Evolutionary conservation across 2,797 vertebrate genomes (phyloP), one percentile per base, ranked within the genome.

Genomic region (Galagoides demidoff): DNA sequence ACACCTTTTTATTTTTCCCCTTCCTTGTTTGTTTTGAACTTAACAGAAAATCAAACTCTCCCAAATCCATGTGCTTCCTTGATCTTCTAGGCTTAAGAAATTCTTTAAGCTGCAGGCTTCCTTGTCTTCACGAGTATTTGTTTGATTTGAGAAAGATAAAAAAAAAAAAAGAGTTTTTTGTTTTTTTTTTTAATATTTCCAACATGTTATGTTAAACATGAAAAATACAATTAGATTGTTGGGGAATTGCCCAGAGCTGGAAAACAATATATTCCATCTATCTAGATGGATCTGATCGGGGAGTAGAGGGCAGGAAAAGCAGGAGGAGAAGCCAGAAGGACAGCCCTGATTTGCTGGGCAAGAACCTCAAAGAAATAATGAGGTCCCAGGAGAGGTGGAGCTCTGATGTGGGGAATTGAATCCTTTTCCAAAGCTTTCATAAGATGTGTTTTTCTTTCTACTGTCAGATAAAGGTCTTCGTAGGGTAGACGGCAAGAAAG

Each of bases 291-390:
- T 90, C 17, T 83, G 81, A 71, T 85, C 55, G 49, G 66, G 78
- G n/a, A 96, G 59, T 71, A 59, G 90, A n/a, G 61, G 64, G 85
- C 93, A 92, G 34, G 81, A 66, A 70, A 91, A 96, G 29, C 70
- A 86, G 64, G 55, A 93, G 23, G 91, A 71, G 95, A 45, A 90
- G 92, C 93, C 68, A 82, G 34, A 17, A 88, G 63, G 95, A 95
- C 70, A 96, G 85, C 95, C 92, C 37, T 97, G 95, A 79, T 86
- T 94, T 98, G 89, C 94, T 96, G 95, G 96, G 95, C 89, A 19
- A n/a, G 87, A 96, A 76, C 95, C 88, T 98, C 86, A 96, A 97
- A 97, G 96, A 98, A 96, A 98, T 97, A 98, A 97, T 98, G 94
- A 98, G 96, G 78, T 97, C 97, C 94, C 95, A 90, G 45, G 89